phyloP scores from a whole-genome alignment of 2,888 invertebrate species.

The Phalangium opilio region DNA sequence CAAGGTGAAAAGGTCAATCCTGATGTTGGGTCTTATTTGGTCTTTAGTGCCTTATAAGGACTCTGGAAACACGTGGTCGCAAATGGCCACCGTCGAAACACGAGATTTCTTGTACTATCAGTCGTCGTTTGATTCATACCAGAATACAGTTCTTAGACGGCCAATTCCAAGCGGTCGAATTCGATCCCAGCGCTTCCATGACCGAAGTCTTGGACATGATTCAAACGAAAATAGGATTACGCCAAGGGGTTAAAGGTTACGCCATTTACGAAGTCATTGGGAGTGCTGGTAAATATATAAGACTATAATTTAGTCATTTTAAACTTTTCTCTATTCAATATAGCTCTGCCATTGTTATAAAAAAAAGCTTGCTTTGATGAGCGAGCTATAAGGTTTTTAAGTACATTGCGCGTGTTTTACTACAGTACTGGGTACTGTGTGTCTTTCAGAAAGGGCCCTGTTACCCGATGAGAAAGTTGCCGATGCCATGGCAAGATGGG shows the following conservation, averaged over 20 bases:
- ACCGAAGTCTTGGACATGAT: conserved; percentile 74
- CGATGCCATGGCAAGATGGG: conserved; percentile 92
- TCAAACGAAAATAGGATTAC: conserved; percentile 73
- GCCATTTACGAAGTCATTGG: conserved; percentile 84
- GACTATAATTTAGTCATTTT: too few relatives aligned
- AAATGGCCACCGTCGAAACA: conserved; percentile 82
- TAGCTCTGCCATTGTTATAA: too few relatives aligned
- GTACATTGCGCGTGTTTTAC: too few relatives aligned
- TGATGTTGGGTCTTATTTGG: too few relatives aligned
- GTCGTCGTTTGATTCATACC: conserved; percentile 67
- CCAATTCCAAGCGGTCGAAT: conserved; percentile 85
- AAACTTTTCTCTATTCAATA: too few relatives aligned
- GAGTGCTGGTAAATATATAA: conserved; percentile 33
- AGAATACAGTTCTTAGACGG: conserved; percentile 85
- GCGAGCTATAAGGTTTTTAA: too few relatives aligned
- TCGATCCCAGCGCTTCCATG: conserved; percentile 83
- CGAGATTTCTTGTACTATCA: conserved; percentile 82
- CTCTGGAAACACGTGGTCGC: conserved; percentile 48
- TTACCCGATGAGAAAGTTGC: conserved; percentile 68
- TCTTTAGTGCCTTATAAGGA: conserved; percentile 39
- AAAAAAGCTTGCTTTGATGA: too few relatives aligned
- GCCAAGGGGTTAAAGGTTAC: conserved; percentile 66
- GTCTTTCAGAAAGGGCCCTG: conserved; percentile 53
- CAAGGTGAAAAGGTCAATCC: conserved; percentile 2
- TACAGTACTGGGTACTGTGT: too few relatives aligned